phyloP scores from a whole-genome alignment of 2,888 invertebrate genomes.

The Macropis europaea region DNA sequence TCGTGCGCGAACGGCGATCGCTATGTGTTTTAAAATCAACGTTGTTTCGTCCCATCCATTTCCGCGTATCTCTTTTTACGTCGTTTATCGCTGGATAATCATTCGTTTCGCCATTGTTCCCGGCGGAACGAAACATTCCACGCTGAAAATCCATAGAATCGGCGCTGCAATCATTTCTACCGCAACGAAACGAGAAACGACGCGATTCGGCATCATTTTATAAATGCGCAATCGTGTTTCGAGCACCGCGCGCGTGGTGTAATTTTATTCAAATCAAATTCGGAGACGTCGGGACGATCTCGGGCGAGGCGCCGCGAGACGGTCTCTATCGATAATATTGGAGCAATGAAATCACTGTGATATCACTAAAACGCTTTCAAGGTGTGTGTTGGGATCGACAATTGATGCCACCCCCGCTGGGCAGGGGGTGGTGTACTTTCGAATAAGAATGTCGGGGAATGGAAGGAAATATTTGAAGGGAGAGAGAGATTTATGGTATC shows the following conservation, averaged over 20 bases:
- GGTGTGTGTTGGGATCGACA: constrained; percentile 73
- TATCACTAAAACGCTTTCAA: constrained; percentile 79
- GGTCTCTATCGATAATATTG: constrained; percentile 78
- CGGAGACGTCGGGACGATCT: too few relatives aligned
- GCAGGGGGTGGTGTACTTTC: constrained; percentile 26
- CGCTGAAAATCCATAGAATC: background rate
- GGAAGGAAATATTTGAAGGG: constrained; percentile 13
- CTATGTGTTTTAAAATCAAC: background rate
- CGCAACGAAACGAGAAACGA: too few relatives aligned
- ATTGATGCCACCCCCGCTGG: constrained; percentile 40
- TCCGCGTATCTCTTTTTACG: background rate
- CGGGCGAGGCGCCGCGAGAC: constrained; percentile 41
- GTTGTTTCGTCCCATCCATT: background rate
- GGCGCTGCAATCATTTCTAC: too few relatives aligned
- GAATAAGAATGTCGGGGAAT: constrained; percentile 17
- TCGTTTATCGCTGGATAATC: constrained; percentile 8
- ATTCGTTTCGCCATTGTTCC: background rate
- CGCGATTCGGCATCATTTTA: too few relatives aligned
- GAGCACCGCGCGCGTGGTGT: too few relatives aligned
- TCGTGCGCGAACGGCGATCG: too few relatives aligned
- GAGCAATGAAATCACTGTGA: constrained; percentile 80
- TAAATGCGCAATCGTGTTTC: too few relatives aligned
- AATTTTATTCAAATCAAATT: too few relatives aligned
- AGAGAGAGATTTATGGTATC: constrained; percentile 66
- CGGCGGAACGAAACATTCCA: background rate